Conservation (phyloP, 2,113 vertebrate species). For the Prunella himalayana region DNA sequence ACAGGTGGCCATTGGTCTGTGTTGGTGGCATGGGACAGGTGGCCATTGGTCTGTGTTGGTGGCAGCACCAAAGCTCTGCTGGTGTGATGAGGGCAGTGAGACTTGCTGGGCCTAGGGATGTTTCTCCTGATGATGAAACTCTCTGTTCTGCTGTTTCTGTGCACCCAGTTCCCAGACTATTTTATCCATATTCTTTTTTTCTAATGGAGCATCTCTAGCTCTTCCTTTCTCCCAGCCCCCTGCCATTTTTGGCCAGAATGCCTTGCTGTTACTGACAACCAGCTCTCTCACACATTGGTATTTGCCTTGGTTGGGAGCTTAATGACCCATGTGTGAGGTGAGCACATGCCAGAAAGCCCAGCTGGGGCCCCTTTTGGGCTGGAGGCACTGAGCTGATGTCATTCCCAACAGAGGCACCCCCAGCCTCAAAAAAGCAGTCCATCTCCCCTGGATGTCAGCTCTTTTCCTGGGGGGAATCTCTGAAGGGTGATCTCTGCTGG, state of each 20-base stretch:
- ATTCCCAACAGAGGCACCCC: background rate
- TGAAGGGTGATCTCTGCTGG: background rate
- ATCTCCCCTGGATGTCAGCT: background rate
- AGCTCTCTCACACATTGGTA: background rate
- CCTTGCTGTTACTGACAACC: background rate
- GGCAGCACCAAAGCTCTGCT: background rate
- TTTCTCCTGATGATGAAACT: background rate
- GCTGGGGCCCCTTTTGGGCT: background rate
- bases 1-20: background rate
- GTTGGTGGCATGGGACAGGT: background rate
- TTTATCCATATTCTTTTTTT: background rate
- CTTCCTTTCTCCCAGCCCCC: background rate
- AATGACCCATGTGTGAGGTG: background rate
- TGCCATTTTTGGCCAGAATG: background rate
- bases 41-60: background rate
- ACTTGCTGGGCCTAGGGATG: background rate
- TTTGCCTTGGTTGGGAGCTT: background rate
- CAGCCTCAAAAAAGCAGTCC: background rate
- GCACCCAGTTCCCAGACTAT: background rate
- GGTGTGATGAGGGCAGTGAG: background rate
- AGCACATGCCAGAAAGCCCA: background rate
- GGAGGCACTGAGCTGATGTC: fast-evolving
- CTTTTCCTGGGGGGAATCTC: background rate
- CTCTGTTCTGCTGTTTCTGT: background rate
- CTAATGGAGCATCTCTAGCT: background rate